phyloP scores from a whole-genome alignment of 2,888 invertebrate species.

The Pandemis corylana region DNA sequence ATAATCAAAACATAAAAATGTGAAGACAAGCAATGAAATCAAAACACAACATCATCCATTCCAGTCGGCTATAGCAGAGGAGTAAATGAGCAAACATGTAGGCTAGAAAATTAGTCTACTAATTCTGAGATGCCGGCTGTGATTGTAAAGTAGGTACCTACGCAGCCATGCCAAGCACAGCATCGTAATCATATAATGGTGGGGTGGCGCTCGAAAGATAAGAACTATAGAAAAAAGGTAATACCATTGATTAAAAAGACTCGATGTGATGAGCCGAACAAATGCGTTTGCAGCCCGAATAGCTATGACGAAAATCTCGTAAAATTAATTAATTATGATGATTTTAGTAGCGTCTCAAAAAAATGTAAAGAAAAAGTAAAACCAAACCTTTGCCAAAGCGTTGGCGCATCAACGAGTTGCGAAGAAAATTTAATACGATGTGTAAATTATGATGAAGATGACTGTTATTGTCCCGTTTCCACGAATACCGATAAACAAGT shows the following conservation, averaged over 20 bases:
- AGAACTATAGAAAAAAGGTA: background rate
- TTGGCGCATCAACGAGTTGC: background rate
- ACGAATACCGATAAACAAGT: background rate
- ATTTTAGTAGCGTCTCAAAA: background rate
- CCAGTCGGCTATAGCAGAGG: background rate
- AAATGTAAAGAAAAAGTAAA: background rate
- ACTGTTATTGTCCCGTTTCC: background rate
- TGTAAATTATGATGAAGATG: conserved; percentile 2
- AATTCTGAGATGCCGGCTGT: background rate
- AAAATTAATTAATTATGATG: background rate
- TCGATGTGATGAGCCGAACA: background rate
- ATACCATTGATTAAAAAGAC: background rate
- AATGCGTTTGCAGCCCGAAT: background rate
- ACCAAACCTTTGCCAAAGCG: background rate
- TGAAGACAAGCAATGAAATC: background rate
- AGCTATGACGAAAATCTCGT: background rate
- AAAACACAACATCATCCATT: background rate
- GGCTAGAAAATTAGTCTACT: background rate
- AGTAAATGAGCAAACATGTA: background rate
- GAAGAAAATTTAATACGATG: background rate
- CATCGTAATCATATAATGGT: background rate
- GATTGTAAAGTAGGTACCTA: background rate
- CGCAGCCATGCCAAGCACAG: background rate
- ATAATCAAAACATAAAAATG: background rate
- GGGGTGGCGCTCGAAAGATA: background rate